Conservation (phyloP, 2,888 invertebrate genomes). For the Idaea dimidiata region DNA sequence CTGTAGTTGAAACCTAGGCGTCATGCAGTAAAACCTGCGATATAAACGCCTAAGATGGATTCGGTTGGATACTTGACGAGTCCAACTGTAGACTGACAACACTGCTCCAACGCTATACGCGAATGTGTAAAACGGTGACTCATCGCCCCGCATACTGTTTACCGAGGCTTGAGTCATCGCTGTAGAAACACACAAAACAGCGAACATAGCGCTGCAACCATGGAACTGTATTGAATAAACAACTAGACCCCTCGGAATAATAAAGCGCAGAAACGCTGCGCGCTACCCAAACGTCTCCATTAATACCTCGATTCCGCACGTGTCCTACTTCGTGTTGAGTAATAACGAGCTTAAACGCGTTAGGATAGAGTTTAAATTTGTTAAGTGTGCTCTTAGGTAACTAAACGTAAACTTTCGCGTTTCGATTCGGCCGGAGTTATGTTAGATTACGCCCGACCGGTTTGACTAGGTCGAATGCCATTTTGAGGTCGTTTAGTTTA, state of each 20-base stretch:
- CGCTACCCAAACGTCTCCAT: constrained; percentile 65
- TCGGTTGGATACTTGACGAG: constrained; percentile 71
- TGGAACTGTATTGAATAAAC: constrained; percentile 31
- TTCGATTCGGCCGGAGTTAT: constrained; percentile 69
- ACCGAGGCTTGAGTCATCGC: constrained; percentile 80
- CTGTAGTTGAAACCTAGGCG: constrained; percentile 56
- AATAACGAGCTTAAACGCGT: constrained; percentile 50
- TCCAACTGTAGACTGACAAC: constrained; percentile 79
- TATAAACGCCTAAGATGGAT: constrained; percentile 69
- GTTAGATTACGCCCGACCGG: constrained; percentile 70
- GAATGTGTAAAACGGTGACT: constrained; percentile 82
- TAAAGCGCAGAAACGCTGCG: constrained; percentile 66
- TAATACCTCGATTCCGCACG: constrained; percentile 80
- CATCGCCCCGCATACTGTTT: constrained; percentile 82
- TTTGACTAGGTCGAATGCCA: constrained; percentile 73
- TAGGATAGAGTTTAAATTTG: constrained; percentile 34
- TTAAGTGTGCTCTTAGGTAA: constrained; percentile 37
- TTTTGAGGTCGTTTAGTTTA: constrained; percentile 76
- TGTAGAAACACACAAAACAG: constrained; percentile 52
- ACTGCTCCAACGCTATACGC: constrained; percentile 79
- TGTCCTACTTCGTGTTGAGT: constrained; percentile 51
- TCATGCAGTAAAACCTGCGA: constrained; percentile 71
- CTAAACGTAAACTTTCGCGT: constrained; percentile 76
- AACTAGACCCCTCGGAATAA: constrained; percentile 37
- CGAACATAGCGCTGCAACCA: constrained; percentile 61